phyloP scores from a whole-genome alignment of 2,113 vertebrate genomes.

The Abramis brama region DNA sequence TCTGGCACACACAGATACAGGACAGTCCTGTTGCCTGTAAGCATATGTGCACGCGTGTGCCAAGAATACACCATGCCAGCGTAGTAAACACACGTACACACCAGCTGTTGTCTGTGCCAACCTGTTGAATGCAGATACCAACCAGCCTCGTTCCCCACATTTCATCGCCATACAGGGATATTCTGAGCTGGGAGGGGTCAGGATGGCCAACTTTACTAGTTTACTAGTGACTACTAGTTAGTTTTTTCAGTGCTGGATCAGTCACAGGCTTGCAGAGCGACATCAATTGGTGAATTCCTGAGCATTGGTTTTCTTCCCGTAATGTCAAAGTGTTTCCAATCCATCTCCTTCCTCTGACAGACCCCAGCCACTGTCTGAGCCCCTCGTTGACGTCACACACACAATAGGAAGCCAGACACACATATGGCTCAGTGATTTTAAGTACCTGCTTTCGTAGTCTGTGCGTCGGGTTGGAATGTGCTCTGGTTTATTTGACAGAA shows the following conservation, averaged over 20 bases:
- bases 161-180: not conserved
- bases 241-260: not conserved
- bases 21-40: conserved; percentile 14
- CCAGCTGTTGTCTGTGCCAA: conserved; percentile 34
- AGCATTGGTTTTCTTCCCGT: not conserved
- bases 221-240: not conserved
- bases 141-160: conserved; percentile 23
- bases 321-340: conserved; percentile 4
- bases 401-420: conserved; percentile 2
- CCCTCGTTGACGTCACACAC: conserved; percentile 15
- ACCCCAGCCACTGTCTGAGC: conserved; percentile 11
- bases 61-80: conserved; percentile 45
- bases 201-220: not conserved
- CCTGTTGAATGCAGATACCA: conserved; percentile 34
- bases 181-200: not conserved
- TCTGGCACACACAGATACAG: not conserved
- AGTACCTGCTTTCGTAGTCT: conserved; percentile 23
- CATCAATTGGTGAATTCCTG: not conserved
- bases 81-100: conserved; percentile 44
- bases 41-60: conserved; percentile 34
- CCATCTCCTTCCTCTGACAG: not conserved
- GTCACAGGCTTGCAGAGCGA: too few relatives aligned
- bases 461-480: not conserved
- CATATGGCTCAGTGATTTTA: conserved; percentile 31
- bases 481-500: not conserved